phyloP scores from a whole-genome alignment of 2,797 vertebrate species.

The Glossophaga mutica region DNA sequence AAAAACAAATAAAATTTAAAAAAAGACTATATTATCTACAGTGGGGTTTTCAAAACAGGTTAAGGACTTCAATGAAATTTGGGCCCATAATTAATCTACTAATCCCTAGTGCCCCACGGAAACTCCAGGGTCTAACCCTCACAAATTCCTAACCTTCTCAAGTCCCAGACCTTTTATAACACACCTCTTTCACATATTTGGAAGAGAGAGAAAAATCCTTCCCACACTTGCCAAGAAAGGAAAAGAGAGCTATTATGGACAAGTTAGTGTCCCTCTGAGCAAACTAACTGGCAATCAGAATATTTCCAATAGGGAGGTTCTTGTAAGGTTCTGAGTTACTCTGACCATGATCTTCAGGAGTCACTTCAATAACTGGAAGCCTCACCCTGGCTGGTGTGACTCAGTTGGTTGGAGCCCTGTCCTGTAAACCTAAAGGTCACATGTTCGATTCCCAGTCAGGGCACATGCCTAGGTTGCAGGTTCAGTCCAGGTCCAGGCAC shows the following conservation, averaged over 20 bases:
- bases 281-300: background rate
- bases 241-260: background rate
- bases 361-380: background rate
- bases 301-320: background rate
- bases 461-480: background rate
- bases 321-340: background rate
- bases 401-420: background rate
- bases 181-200: background rate
- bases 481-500: background rate
- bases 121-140: background rate
- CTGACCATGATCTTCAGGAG: background rate
- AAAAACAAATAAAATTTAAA: too few relatives aligned
- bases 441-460: background rate
- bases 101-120: background rate
- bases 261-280: background rate
- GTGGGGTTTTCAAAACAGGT: background rate
- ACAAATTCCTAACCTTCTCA: constrained; percentile 21
- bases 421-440: background rate
- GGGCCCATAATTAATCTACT: background rate
- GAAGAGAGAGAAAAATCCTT: background rate
- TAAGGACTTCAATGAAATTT: background rate
- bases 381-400: background rate
- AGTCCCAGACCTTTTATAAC: background rate
- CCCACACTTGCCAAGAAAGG: background rate
- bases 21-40: background rate